Conservation (phyloP, 2,888 invertebrate species). For the Toxonevra muliebris region DNA sequence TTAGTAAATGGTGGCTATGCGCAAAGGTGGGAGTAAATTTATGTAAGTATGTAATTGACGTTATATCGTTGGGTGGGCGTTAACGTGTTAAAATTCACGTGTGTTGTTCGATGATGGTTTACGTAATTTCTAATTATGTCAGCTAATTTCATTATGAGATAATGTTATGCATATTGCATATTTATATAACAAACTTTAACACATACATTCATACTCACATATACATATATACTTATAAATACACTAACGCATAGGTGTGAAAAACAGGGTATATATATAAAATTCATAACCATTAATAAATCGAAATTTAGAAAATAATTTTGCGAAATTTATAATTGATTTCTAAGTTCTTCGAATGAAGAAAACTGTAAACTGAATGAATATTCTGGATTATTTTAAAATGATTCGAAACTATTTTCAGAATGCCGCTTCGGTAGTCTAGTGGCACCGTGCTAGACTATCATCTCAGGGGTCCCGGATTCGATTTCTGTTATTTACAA, state of each 20-base stretch:
- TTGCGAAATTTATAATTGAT: no score
- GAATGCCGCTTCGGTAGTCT: no score
- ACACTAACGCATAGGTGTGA: background rate
- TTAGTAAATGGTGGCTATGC: background rate
- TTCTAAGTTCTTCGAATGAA: no score
- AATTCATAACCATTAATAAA: no score
- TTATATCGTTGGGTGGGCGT: background rate
- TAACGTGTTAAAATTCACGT: background rate
- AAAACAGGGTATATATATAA: no score
- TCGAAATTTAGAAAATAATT: no score
- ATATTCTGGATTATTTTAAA: no score
- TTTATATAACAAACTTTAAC: constrained; percentile 5
- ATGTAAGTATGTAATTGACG: background rate
- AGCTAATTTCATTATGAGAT: constrained; percentile 38
- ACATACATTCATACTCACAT: background rate
- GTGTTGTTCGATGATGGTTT: constrained; percentile 9
- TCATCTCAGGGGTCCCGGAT: no score
- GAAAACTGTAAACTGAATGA: no score
- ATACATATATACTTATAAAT: background rate
- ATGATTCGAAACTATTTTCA: no score
- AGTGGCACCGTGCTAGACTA: no score
- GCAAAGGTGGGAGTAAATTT: background rate
- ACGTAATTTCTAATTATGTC: constrained; percentile 37
- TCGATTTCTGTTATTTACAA: no score
- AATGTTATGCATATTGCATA: constrained; percentile 35